Evolutionary conservation across 1,140 invertebrate species (phyloP), one percentile per base, ranked within the genome.

Genomic region (Steinernema khuongi): DNA sequence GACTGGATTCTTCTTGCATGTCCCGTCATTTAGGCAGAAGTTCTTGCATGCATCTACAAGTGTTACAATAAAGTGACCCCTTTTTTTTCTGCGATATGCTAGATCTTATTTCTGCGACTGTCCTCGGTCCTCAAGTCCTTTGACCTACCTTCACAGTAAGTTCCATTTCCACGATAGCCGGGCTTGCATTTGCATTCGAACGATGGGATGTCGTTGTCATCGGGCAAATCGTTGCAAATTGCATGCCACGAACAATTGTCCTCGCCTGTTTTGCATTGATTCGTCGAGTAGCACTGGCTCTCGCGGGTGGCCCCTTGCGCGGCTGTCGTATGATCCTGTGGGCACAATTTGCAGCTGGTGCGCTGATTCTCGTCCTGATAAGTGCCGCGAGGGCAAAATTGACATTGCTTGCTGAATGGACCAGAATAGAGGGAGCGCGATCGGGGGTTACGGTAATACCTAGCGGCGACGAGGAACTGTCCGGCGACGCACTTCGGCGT

Each of bases 131-230:
- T 41, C n/a, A 41, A 11, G 36, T 41, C 7, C 36, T 41, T 41
- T n/a, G 75, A 92, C 92, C 28, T 92, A 81, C 93, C 87, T 69
- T 81, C 78, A 75, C 88, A 88, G 50, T 85, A 77, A 50, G 86
- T 88, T 11, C 88, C 87, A 74, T 86, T 87, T n/a, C 86, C 92
- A 84, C 94, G 94, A 87, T 93, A 97, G 0, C 94, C 94, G 0
- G 92, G 91, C 83, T 94, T 96, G 86, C 94, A 97, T 83, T 94
- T 91, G 81, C 94, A 97, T 79, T 91, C 91, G 87, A 93, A 95
- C 78, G 93, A 77, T n/a, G 85, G 91, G 75, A 90, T 91, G 0
- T 91, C 93, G 83, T 94, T 92, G 0, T 93, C 91, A 67, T 94
- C 88, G 0, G 95, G 88, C 85, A 94, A 95, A 81, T 93, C 91